phyloP scores from a whole-genome alignment of 2,888 invertebrate species.

The Copidosoma aretas region DNA sequence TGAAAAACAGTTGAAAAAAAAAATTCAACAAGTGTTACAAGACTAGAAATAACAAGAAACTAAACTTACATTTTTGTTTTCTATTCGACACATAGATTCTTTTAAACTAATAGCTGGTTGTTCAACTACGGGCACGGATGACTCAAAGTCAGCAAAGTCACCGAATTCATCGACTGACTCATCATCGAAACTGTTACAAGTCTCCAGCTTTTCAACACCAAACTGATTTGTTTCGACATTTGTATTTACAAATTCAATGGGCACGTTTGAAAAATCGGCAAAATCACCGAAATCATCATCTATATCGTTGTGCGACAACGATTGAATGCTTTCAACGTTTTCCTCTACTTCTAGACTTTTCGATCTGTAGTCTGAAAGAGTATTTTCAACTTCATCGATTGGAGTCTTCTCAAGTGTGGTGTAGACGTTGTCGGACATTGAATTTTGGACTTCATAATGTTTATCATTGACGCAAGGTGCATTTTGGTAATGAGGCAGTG shows the following conservation, averaged over 20 bases:
- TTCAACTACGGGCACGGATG: constrained; percentile 52
- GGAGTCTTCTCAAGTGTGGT: constrained; percentile 13
- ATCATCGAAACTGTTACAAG: constrained; percentile 39
- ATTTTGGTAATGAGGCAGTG: constrained; percentile 37
- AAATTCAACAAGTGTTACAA: background rate
- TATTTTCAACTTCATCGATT: constrained; percentile 8
- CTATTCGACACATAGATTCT: constrained; percentile 56
- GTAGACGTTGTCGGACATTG: constrained; percentile 19
- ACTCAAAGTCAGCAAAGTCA: constrained; percentile 65
- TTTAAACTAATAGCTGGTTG: constrained; percentile 49
- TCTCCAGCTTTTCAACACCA: constrained; percentile 38
- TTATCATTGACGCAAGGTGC: constrained; percentile 24
- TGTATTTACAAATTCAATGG: constrained; percentile 18
- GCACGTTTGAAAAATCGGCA: constrained; percentile 54
- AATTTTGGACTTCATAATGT: constrained; percentile 19
- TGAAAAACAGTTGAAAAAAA: constrained; percentile 7
- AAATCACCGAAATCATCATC: constrained; percentile 63
- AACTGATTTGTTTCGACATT: constrained; percentile 45
- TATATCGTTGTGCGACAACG: constrained; percentile 19
- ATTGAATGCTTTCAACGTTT: constrained; percentile 26
- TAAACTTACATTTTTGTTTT: constrained; percentile 58
- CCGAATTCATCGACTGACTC: constrained; percentile 39
- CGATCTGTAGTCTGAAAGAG: constrained; percentile 17
- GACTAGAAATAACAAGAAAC: constrained; percentile 27
- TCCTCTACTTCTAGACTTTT: constrained; percentile 10